Conservation (phyloP, 2,113 vertebrate species). For the Heterocephalus glaber region DNA sequence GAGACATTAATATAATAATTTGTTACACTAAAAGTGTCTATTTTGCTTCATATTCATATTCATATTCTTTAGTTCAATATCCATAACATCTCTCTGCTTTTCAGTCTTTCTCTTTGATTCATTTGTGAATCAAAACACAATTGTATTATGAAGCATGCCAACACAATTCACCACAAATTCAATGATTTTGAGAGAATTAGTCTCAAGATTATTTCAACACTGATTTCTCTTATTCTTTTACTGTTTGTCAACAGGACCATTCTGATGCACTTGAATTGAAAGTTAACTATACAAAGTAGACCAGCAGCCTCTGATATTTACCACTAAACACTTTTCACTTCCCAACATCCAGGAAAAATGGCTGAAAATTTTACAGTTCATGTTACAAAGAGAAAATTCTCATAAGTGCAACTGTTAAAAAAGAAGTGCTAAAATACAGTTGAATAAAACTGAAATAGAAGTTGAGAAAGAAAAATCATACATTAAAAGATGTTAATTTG, state of each 20-base stretch:
- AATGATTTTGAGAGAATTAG: neutral
- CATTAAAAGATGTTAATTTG: neutral
- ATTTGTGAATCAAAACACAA: neutral
- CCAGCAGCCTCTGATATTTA: neutral
- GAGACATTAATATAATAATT: neutral
- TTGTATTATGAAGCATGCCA: neutral
- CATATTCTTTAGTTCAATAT: neutral
- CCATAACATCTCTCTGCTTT: neutral
- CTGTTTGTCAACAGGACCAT: neutral
- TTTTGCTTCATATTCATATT: neutral
- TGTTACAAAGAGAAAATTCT: neutral
- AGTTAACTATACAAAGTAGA: neutral
- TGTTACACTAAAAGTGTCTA: neutral
- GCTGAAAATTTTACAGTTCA: neutral
- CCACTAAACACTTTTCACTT: neutral
- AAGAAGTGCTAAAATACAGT: neutral
- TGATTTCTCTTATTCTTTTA: neutral
- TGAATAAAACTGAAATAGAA: neutral
- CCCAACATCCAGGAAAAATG: neutral
- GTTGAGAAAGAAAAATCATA: neutral
- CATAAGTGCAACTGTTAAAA: neutral
- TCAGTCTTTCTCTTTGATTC: neutral
- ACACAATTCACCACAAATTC: neutral
- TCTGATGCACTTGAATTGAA: neutral
- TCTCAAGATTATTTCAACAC: neutral